Evolutionary conservation across 2,797 vertebrate genomes (phyloP).

Genomic region (Alfaro cultratus): DNA sequence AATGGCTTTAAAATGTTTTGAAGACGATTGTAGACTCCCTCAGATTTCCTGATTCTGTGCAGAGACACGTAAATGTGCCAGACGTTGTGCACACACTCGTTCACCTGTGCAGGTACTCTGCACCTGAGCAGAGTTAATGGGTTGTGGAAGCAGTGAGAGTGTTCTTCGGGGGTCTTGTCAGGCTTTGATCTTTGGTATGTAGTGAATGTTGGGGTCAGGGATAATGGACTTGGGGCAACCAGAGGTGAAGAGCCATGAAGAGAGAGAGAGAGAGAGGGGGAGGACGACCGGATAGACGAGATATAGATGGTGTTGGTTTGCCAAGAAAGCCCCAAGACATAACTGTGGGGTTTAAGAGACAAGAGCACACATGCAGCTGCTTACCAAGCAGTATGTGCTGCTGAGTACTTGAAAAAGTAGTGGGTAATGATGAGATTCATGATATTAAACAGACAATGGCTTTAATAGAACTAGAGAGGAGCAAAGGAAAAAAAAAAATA

Average conservation of each 20-base stretch:
- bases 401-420: not conserved
- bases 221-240: conserved; percentile 68
- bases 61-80: conserved; percentile 6
- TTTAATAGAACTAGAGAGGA: not conserved
- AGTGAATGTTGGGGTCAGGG: conserved; percentile 73
- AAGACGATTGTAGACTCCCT: not conserved
- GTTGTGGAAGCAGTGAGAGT: conserved; percentile 69
- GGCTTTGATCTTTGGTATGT: conserved; percentile 78
- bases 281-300: conserved; percentile 13
- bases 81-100: not conserved
- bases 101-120: conserved; percentile 42
- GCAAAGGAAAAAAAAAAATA: not conserved
- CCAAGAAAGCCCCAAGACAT: not conserved
- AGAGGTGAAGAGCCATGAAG: conserved; percentile 63
- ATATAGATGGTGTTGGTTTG: conserved; percentile 12
- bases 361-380: not conserved
- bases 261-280: not conserved
- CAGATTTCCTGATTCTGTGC: not conserved
- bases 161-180: conserved; percentile 60
- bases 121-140: conserved; percentile 67
- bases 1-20: not conserved
- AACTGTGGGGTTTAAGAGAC: not conserved
- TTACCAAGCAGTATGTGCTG: not conserved
- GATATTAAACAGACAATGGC: not conserved
- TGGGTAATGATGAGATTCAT: not conserved